These are phyloP conservation scores for Melinopterus prodromus DNA, from an alignment of 2,888 invertebrate genomes.

Conservation along the genomic window DNA sequence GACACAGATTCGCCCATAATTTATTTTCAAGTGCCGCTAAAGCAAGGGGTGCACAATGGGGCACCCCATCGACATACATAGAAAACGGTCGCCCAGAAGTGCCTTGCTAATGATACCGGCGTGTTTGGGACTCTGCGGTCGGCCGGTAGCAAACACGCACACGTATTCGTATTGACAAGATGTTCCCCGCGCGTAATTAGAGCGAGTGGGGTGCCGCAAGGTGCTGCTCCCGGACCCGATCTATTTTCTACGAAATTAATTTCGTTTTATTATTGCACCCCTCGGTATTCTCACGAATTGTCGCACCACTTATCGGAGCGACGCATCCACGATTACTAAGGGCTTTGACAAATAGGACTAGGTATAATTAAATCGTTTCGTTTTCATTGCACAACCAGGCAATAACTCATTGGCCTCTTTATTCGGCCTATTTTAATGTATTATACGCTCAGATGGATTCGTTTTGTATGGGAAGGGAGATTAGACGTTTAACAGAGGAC, in stretches of 20 bases:
- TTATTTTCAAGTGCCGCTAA: not conserved
- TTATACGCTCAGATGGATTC: not conserved
- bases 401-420: too few species aligned
- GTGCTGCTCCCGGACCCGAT: not conserved
- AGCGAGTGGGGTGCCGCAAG: not conserved
- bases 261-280: not conserved
- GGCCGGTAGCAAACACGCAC: not conserved
- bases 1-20: not conserved
- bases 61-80: not conserved
- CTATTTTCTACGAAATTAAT: constrained; percentile 4
- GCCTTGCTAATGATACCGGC: not conserved
- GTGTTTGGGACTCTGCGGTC: not conserved
- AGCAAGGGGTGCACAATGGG: not conserved
- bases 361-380: not conserved
- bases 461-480: not conserved
- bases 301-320: not conserved
- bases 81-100: not conserved
- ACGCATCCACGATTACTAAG: too few species aligned
- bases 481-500: too few species aligned
- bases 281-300: not conserved
- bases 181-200: not conserved
- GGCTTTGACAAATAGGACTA: not conserved
- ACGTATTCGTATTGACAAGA: not conserved
- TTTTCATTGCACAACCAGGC: too few species aligned
- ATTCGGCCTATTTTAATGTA: not conserved